Evolutionary conservation across 2,113 vertebrate genomes (phyloP), one percentile per base, ranked within the genome.

Genomic region (Delphinapterus leucas): DNA sequence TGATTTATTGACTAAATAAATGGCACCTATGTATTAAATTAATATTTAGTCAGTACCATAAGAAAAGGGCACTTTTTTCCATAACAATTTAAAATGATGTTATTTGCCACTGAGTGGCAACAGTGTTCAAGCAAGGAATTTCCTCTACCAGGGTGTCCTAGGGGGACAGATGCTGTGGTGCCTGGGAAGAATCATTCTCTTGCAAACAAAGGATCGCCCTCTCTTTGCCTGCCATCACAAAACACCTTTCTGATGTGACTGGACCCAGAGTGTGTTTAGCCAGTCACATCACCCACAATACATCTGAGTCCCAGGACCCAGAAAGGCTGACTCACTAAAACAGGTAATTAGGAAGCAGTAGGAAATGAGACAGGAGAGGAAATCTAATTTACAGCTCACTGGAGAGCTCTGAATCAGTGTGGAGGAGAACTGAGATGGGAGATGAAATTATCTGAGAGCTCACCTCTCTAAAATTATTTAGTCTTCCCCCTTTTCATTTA

Each of bases 371-470:
- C 1, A 68, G 41, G 61, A 88, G 87, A 97, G 49, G 83, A 96
- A 98, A 89, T 95, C 58, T 90, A 97, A 98, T 98, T 97, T 6
- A 20, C 83, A 92, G 86, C 82, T 97, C 8, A 1, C 55, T 89
- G 58, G 92, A 98, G 93, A 97, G 12, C 84, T 97, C 41, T 58
- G 92, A 94, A 47, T 96, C 97, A 86, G 11, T 55, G 58, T 2
- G 88, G 88, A 96, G 38, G 49, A 71, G 88, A 81, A 90, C 95
- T 86, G 90, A 89, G 76, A 49, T 55, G 36, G 93, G 88, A 97
- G 83, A 96, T 0, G 93, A 67, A 98, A 97, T 97, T 95, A 97
- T 97, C 92, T 87, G 25, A 96, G 94, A 96, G 96, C 0, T 88
- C 68, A 79, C 28, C 41, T 91, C 89, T 93, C 79, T 58, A 79